A percentile compares a stretch with the other conserved stretches of the same genome.
Conservation (phyloP, 1,140 invertebrate species). For the Cepaea nemoralis region DNA sequence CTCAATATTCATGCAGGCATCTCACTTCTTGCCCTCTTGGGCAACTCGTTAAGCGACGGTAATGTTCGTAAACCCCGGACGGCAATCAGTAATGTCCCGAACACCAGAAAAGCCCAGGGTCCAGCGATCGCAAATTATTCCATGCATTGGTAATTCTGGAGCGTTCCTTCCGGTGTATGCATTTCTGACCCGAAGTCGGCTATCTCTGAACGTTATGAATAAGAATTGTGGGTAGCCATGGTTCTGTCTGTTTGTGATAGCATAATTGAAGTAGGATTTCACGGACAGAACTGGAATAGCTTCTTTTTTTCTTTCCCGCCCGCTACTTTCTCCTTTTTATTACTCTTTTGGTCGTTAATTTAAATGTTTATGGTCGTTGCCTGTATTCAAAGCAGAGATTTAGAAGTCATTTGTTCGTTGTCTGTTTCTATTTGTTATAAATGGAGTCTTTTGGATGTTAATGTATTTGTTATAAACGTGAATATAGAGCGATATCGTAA, state of each 20-base stretch:
- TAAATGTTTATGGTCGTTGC: too few relatives aligned
- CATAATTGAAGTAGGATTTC: too few relatives aligned
- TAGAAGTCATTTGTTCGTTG: too few relatives aligned
- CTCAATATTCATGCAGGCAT: conserved; percentile 1
- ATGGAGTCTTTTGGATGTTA: too few relatives aligned
- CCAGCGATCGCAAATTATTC: conserved; percentile 5
- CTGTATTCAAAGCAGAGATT: too few relatives aligned
- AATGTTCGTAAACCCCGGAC: not conserved
- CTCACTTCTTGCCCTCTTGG: not conserved
- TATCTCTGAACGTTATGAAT: not conserved
- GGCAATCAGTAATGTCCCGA: not conserved
- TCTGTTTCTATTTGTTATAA: too few relatives aligned
- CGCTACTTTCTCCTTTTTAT: too few relatives aligned
- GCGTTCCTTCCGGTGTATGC: not conserved
- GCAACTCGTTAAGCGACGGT: not conserved
- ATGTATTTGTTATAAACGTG: too few relatives aligned
- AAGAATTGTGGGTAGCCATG: not conserved
- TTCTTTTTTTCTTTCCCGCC: too few relatives aligned
- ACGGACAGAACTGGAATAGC: too few relatives aligned
- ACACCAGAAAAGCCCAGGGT: not conserved
- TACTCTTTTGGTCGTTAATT: too few relatives aligned
- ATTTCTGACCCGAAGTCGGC: not conserved
- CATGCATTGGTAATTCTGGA: not conserved
- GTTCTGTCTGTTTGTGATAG: not conserved
- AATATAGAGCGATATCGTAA: too few relatives aligned